Evolutionary conservation across 2,888 invertebrate species (phyloP), one percentile per base, ranked within the genome.

Genomic region (Orgyia antiqua): DNA sequence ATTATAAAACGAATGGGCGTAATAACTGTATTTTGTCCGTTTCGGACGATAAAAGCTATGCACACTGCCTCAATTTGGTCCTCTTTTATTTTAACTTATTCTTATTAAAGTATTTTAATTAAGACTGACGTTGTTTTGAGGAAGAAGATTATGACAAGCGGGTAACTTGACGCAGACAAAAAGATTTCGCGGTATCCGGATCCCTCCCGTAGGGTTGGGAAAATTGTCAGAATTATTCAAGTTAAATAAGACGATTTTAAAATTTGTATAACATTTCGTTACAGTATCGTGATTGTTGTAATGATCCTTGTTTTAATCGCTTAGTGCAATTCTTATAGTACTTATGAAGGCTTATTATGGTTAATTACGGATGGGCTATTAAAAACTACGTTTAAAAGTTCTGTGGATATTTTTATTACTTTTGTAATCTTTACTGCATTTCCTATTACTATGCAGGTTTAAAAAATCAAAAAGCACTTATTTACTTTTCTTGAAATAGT

Each of bases 81-180:
- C 55, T 52, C 52, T 58, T 59, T 65, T 58, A 55, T 58, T 45
- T 42, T 44, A 51, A 53, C 42, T 68, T 70, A 67, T 67, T 64
- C 68, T 62, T 70, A 68, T 60, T 56, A 60, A 70, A 72, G 58
- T 64, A 67, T 67, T 69, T 72, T 71, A 73, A 77, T 75, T 74
- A 72, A 72, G 73, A 62, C 61, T 57, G 60, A 64, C 68, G 68
- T 74, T 74, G 70, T 73, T 72, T 71, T 65, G 52, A 48, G 52
- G 55, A 58, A 56, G 58, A 57, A 61, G 70, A 76, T 78, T 74
- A 76, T 68, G 65, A 68, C 68, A 63, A 68, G 61, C 64, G 58
- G 59, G 37, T 59, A 53, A 59, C 52, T 68, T 68, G 73, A 68
- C 57, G 57, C 47, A 54, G 59, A 71, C 61, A 68, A 70, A 73